Evolutionary conservation across 2,113 vertebrate genomes (phyloP), one percentile per base, ranked within the genome.

Genomic region (Gasterosteus aculeatus): DNA sequence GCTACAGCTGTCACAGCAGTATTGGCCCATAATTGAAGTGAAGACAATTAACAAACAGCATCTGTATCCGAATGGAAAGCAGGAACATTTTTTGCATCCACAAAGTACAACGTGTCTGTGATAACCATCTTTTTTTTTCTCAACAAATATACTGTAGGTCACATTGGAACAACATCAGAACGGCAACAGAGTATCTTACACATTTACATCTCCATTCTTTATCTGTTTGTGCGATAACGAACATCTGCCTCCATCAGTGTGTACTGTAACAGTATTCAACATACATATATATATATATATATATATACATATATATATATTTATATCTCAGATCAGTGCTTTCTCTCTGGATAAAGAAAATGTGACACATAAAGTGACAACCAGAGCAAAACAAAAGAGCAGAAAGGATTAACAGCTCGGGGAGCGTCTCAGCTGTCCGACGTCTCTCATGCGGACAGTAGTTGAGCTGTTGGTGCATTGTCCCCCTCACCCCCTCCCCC

Each of bases 1-100:
- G 88, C 91, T 90, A 92, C 88, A 90, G 88, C 89, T 89, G 83
- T 89, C 88, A 92, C 87, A 93, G 87, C 91, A 91, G 89, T 88
- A 86, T 84, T 90, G 89, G 87, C 89, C 89, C 86, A 87, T 91
- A 89, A 80, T 91, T 86, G 22, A 26, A 26, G 91, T 84, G 75
- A 85, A 87, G 87, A 93, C 88, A 81, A 87, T 84, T 87, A 87
- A 87, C 84, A 87, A 88, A 88, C 87, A 87, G 78, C 83, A 84
- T 91, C 69, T 86, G 88, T 81, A 85, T 89, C 85, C 83, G 90
- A 85, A 90, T 92, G 86, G 82, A 89, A 85, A 90, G 90, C 92
- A 88, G 88, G 83, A 84, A 87, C 72, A 84, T 68, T 78, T 67
- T 51, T 87, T 88, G 84, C 83, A 88, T 90, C 83, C 88, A 92